A percentile compares a stretch with the other conserved stretches of the same genome.
phyloP scores from a whole-genome alignment of 2,888 invertebrate species.

The Nemoura dubitans region DNA sequence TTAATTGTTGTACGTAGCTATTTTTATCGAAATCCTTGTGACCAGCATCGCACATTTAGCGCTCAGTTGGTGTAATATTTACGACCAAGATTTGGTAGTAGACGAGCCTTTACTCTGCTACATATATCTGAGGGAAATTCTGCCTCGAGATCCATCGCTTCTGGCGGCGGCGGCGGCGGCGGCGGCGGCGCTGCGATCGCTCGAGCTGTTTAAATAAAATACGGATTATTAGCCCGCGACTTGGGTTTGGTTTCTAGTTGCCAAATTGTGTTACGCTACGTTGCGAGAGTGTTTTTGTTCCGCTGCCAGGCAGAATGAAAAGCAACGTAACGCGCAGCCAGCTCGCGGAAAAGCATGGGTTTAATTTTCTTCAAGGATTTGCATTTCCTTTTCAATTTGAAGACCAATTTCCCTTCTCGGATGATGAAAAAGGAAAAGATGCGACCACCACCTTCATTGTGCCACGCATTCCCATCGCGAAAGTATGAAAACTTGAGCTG shows the following conservation, averaged over 20 bases:
- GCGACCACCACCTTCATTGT: neutral
- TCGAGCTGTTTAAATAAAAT: neutral
- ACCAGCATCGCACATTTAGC: no score
- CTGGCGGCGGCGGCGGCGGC: no score
- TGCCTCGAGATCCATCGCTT: no score
- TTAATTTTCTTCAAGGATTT: constrained; percentile 7
- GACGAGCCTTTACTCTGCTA: no score
- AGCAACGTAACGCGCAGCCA: no score
- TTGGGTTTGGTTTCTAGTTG: neutral
- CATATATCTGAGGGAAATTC: no score
- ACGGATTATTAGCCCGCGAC: neutral
- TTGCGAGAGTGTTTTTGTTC: neutral
- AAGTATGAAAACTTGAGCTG: neutral
- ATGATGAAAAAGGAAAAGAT: neutral
- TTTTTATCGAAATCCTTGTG: no score
- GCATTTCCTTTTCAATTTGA: constrained; percentile 12
- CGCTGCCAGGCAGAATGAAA: neutral
- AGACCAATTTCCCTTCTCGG: constrained; percentile 3
- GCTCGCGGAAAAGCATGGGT: neutral
- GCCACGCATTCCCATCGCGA: neutral
- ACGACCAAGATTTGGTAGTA: no score
- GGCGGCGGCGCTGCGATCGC: no score
- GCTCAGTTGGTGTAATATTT: no score
- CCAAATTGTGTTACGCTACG: neutral
- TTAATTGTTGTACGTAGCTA: no score